These are phyloP conservation scores for Pardalotus punctatus DNA, from an alignment of 2,113 vertebrate genomes.

Conservation along the genomic window DNA sequence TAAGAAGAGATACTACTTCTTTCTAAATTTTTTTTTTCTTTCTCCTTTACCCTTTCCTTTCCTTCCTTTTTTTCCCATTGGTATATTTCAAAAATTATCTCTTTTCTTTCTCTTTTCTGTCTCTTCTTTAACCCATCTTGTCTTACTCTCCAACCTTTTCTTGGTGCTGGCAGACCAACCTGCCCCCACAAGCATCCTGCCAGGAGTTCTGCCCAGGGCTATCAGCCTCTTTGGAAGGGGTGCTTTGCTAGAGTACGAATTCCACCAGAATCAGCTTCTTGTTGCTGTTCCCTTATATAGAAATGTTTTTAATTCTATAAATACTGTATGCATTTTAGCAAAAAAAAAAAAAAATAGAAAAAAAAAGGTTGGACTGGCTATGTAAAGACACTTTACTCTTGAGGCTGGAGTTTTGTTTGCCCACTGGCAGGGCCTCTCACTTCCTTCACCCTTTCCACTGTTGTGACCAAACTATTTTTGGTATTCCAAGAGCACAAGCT, in stretches of 20 bases:
- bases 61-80: background rate
- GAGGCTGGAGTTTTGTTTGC: background rate
- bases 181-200: background rate
- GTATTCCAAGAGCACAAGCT: conserved; percentile 25
- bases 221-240: background rate
- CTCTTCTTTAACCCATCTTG: background rate
- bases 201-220: background rate
- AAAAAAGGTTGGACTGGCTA: background rate
- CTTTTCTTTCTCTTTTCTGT: background rate
- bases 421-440: background rate
- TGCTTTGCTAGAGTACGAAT: background rate
- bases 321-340: conserved; percentile 21
- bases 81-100: background rate
- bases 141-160: background rate
- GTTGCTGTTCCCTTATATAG: conserved; percentile 25
- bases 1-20: background rate
- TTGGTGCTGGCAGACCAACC: background rate
- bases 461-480: conserved; percentile 35
- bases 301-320: conserved; percentile 47
- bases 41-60: background rate
- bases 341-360: background rate
- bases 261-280: conserved; percentile 30
- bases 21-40: background rate
- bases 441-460: conserved; percentile 48
- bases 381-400: background rate